Evolutionary conservation across 2,888 invertebrate genomes (phyloP), one percentile per base, ranked within the genome.

Genomic region (Lasioglossum zephyrum): DNA sequence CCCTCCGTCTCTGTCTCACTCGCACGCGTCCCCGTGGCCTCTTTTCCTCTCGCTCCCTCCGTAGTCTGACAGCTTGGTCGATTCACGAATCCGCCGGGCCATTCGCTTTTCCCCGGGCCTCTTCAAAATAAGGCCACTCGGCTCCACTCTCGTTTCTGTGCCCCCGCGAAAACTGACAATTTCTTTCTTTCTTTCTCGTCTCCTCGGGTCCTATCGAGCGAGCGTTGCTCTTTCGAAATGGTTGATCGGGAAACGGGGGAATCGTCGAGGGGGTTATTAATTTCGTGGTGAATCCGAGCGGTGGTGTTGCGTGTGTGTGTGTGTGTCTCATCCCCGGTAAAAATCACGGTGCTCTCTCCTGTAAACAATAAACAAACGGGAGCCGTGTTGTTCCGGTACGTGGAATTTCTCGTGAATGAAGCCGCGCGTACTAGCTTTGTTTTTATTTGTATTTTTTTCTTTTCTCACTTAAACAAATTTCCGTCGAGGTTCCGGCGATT

Each of bases 51-150:
- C 78, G 36, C 77, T 79, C 81, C 76, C 86, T 76, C 89, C 85
- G 79, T 82, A 75, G 82, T 86, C 91, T 92, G 92, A 93, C 93
- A 93, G 93, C 92, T 93, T 93, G 93, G 93, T 93, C 93, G 93
- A 93, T 92, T 93, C 92, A 91, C 91, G 87, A 92, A 89, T 91
- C 88, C 88, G 89, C 91, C 88, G 91, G 92, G 89, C 86, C 87
- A 86, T 88, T 90, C 90, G 89, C 92, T 89, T 89, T 91, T 92
- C 89, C 92, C 93, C 92, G 92, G 93, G 92, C 87, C 88, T 87
- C 90, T 90, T 86, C 86, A 75, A 91, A 89, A 87, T 86, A 88
- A 87, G 88, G 89, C 87, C 89, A 91, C 83, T 87, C 81, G 86
- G 79, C 81, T 77, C 74, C 69, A 39, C 70, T 39, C 74, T 47